These are phyloP conservation scores for Argyresthia goedartella DNA, from an alignment of 2,888 invertebrate genomes.

Conservation along the genomic window DNA sequence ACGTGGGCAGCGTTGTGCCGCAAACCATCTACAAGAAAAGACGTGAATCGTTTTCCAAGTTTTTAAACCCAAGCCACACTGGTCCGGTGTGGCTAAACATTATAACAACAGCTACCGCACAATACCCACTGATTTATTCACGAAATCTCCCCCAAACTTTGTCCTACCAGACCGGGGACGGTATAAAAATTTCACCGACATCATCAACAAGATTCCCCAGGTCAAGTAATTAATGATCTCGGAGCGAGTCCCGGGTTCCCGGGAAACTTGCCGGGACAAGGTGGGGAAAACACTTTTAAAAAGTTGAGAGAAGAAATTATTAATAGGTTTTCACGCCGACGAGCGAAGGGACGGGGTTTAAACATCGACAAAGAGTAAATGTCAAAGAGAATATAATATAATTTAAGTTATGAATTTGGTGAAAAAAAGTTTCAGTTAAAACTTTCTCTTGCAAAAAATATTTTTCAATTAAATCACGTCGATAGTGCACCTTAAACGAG, in stretches of 20 bases:
- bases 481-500: too few relatives aligned
- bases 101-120: background rate
- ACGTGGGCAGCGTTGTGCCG: too few relatives aligned
- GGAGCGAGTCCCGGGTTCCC: constrained; percentile 2
- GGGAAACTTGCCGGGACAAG: constrained; percentile 19
- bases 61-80: too few relatives aligned
- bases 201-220: constrained; percentile 12
- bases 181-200: background rate
- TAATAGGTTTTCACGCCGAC: constrained; percentile 56
- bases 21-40: too few relatives aligned
- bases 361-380: constrained; percentile 10
- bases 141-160: background rate
- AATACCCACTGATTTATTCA: constrained; percentile 1
- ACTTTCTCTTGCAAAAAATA: too few relatives aligned
- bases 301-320: constrained; percentile 51
- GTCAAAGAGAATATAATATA: too few relatives aligned
- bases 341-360: constrained; percentile 16
- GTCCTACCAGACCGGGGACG: background rate
- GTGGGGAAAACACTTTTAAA: constrained; percentile 56
- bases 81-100: too few relatives aligned
- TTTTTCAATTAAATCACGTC: too few relatives aligned
- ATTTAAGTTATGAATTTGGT: too few relatives aligned
- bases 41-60: background rate
- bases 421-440: too few relatives aligned
- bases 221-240: constrained; percentile 44